Percentiles rank a stretch among this genome's conserved stretches.
These are phyloP conservation scores for Anabacerthia variegaticeps DNA, from an alignment of 2,797 vertebrate species.

Conservation along the genomic window DNA sequence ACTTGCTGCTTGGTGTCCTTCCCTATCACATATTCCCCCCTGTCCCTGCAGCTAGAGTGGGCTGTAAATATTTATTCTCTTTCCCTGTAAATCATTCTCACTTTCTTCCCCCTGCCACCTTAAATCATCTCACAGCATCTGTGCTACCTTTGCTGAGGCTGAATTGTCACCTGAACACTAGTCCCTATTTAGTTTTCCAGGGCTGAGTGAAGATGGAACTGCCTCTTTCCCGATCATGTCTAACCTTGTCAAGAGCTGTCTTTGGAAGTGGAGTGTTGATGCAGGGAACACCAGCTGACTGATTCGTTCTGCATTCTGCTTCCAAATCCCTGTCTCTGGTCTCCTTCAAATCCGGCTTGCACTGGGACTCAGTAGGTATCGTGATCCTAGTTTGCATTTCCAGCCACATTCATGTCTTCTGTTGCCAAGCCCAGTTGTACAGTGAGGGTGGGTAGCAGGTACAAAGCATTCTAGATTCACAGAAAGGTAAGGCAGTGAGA, in stretches of 20 bases:
- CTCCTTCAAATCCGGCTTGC: background rate
- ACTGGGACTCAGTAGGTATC: background rate
- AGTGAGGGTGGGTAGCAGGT: background rate
- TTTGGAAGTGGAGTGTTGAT: background rate
- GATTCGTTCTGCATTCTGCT: background rate
- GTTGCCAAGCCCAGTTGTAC: background rate
- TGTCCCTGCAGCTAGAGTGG: background rate
- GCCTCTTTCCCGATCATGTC: background rate
- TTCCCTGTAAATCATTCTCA: background rate
- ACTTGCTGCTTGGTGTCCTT: background rate
- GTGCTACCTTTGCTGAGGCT: background rate
- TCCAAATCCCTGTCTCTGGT: background rate
- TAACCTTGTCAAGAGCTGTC: background rate
- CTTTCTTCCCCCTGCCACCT: background rate
- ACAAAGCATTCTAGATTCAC: background rate
- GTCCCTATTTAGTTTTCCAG: background rate
- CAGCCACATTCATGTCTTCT: background rate
- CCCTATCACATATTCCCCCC: background rate
- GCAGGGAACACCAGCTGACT: background rate
- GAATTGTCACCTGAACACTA: background rate
- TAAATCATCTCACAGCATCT: background rate
- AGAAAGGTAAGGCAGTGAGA: background rate
- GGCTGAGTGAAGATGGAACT: background rate
- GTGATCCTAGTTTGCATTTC: background rate
- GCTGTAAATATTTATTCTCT: background rate